phyloP scores from a whole-genome alignment of 53 echinoderm and acorn worm genomes.

The Echinarachnius parma region DNA sequence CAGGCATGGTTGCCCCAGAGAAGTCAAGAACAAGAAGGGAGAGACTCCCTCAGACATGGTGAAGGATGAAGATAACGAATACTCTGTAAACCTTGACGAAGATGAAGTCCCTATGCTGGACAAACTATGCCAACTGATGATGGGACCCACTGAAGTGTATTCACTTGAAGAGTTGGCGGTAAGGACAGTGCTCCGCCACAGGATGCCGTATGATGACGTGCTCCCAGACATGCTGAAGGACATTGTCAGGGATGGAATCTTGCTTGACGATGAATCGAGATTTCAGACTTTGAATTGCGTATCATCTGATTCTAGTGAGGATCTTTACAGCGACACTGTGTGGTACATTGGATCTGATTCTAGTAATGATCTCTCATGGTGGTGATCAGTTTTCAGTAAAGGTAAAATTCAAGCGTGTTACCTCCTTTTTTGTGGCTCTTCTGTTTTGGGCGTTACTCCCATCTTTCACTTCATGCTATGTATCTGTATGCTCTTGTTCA shows the following conservation, averaged over 20 bases:
- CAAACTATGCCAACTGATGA: neutral
- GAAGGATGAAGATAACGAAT: neutral
- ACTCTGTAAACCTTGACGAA: neutral
- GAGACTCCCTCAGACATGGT: slow-evolving; percentile 6
- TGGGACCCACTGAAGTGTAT: slow-evolving; percentile 1
- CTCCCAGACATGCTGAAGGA: neutral
- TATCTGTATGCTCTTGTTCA: too few relatives aligned
- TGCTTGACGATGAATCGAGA: neutral
- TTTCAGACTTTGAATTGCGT: too few relatives aligned
- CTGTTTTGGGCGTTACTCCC: too few relatives aligned
- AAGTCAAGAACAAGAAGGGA: slow-evolving; percentile 17
- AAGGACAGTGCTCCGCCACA: slow-evolving; percentile 2
- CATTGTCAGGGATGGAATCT: neutral
- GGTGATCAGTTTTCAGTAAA: too few relatives aligned
- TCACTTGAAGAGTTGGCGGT: slow-evolving; percentile 23
- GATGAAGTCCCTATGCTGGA: neutral
- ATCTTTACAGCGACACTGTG: too few relatives aligned
- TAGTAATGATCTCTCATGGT: too few relatives aligned
- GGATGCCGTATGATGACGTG: neutral
- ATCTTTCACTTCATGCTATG: too few relatives aligned
- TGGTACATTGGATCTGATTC: too few relatives aligned
- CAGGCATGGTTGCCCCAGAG: slow-evolving; percentile 21
- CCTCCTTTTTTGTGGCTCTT: too few relatives aligned
- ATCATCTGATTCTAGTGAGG: too few relatives aligned
- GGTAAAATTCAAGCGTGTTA: too few relatives aligned